Conservation (phyloP, 2,113 vertebrate genomes). For the Octodon degus region DNA sequence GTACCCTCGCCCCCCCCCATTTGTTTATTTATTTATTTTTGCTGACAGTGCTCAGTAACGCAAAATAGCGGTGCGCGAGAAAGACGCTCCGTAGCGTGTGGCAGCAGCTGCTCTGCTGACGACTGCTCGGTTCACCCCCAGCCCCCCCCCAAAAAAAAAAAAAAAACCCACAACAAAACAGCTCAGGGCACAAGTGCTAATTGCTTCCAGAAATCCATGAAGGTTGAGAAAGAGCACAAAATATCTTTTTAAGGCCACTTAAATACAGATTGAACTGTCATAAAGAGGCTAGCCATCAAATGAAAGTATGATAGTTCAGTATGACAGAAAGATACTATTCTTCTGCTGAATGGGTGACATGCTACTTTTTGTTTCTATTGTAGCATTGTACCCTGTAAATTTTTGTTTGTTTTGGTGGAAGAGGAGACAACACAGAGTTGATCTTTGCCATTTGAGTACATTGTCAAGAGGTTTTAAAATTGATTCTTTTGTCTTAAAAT, state of each 20-base stretch:
- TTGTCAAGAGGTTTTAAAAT: conserved; percentile 67
- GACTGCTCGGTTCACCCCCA: conserved; percentile 38
- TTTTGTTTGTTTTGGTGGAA: conserved; percentile 27
- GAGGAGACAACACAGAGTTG: conserved; percentile 40
- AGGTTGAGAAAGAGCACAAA: conserved; percentile 54
- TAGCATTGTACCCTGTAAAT: conserved; percentile 46
- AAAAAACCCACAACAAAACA: neutral
- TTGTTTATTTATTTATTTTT: conserved; percentile 64
- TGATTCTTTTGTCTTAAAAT: conserved; percentile 64
- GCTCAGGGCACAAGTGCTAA: conserved; percentile 36
- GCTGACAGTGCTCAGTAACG: conserved; percentile 71
- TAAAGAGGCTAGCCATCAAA: conserved; percentile 60
- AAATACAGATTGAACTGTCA: conserved; percentile 55
- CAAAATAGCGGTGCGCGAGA: conserved; percentile 67
- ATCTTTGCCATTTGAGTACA: conserved; percentile 42
- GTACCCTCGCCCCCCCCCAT: neutral
- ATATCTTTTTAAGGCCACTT: conserved; percentile 63
- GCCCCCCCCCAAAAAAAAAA: neutral
- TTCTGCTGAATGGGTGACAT: conserved; percentile 37
- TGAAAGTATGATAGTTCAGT: conserved; percentile 67
- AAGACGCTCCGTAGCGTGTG: conserved; percentile 38
- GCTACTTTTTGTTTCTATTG: conserved; percentile 74
- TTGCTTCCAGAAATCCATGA: conserved; percentile 61
- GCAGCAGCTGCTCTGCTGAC: conserved; percentile 71
- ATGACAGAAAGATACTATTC: conserved; percentile 58